Percentiles rank a stretch among this genome's conserved stretches.
Evolutionary conservation across 92 coral and sea anemone species (phyloP).

Genomic region (Phymanthus crucifer): DNA sequence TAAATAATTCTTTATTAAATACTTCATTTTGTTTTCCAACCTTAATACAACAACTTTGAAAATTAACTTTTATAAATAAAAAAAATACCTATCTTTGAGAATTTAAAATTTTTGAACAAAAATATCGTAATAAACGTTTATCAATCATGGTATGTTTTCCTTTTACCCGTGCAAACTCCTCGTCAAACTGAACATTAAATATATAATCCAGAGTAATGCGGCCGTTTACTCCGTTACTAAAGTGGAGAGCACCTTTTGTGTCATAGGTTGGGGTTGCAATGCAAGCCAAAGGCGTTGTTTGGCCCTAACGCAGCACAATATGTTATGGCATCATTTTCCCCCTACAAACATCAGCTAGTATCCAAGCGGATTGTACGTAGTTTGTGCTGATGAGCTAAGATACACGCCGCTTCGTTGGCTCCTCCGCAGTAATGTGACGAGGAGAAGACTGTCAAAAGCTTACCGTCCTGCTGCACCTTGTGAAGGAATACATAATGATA

Average conservation of each 20-base stretch:
- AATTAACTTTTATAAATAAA: neutral
- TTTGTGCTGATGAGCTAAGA: conserved; percentile 80
- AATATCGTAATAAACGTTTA: neutral
- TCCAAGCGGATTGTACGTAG: conserved; percentile 90
- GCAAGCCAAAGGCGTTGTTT: no score
- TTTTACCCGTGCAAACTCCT: neutral
- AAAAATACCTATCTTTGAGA: neutral
- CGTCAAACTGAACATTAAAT: no score
- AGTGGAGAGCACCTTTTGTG: no score
- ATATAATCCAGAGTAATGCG: no score
- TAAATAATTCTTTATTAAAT: neutral
- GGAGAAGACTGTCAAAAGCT: conserved; percentile 86
- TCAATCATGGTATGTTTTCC: neutral
- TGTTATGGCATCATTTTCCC: neutral
- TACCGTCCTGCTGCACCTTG: conserved; percentile 89
- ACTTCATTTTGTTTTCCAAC: neutral
- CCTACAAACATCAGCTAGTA: conserved; percentile 52
- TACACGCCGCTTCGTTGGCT: conserved; percentile 88
- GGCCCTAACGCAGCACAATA: no score
- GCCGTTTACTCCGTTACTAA: no score
- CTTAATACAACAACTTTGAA: neutral
- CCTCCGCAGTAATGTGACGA: conserved; percentile 92
- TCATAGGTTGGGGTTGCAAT: no score
- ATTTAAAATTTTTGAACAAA: neutral
- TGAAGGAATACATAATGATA: neutral